Evolutionary conservation across 2,888 invertebrate genomes (phyloP), one percentile per base, ranked within the genome.

Genomic region (Antheraea yamamai): DNA sequence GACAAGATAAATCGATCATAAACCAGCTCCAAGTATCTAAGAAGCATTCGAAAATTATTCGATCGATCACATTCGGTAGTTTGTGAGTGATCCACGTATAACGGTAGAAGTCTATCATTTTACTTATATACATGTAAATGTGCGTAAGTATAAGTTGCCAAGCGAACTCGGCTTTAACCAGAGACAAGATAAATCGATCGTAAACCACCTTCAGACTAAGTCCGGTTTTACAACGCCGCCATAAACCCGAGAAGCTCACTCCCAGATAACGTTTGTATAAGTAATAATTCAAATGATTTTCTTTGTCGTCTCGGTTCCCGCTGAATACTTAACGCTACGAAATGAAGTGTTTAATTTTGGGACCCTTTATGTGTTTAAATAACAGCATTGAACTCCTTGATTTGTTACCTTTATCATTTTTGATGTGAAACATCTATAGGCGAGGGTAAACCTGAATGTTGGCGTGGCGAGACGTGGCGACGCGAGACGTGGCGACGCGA

Each of bases 281-380:
- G 39, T 70, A 82, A 85, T 84, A 85, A 85, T 84, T 87, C 84
- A 85, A 82, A 84, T 81, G 78, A 79, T 77, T 78, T 73, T 58
- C 58, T 23, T 23, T 61, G 73, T 72, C 73, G 73, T 74, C 71
- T 70, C 76, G 73, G 58, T 39, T 26, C 47, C 1, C 39, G 26
- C 71, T 58, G 16, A 12, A 20, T 68, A 39, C n/a, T 16, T 71
- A n/a, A 58, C 18, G 71, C 47, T 10, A 35, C 16, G 71, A 39
- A 74, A 39, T 71, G 52, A 20, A 58, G 35, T 39, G 35, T n/a
- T n/a, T 70, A 66, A n/a, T 20, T n/a, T 39, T 18, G 39, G 39
- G 20, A 20, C 68, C 39, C 18, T n/a, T 70, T n/a, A 12, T 12
- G 2, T 10, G 47, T 47, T 47, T 47, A 47, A 10, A 47, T 47